These are phyloP conservation scores for Gambelia wislizenii DNA, from an alignment of 2,797 vertebrate genomes.

Conservation along the genomic window DNA sequence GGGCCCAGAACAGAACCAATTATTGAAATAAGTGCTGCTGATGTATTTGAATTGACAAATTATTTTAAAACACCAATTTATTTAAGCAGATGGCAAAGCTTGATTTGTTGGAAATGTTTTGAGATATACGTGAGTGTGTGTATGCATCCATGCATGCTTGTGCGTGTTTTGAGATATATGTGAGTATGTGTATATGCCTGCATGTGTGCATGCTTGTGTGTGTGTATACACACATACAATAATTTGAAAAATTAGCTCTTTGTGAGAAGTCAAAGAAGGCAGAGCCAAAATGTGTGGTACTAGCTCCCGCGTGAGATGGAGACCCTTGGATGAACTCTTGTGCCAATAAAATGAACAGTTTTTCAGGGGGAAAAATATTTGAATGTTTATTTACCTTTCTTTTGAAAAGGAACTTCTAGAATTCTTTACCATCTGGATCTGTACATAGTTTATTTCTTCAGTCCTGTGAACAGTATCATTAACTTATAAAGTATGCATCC, in stretches of 20 bases:
- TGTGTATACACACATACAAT: no score
- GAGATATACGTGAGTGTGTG: no score
- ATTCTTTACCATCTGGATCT: slow-evolving; percentile 79
- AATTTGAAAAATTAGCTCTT: slow-evolving; percentile 83
- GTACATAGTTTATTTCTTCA: slow-evolving; percentile 68
- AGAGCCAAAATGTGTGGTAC: slow-evolving; percentile 77
- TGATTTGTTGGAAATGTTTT: no score
- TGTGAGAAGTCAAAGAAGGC: slow-evolving; percentile 72
- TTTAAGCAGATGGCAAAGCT: no score
- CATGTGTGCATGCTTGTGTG: no score
- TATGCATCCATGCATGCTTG: no score
- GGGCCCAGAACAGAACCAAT: no score
- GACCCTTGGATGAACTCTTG: slow-evolving; percentile 83
- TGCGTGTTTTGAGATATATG: no score
- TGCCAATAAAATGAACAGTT: slow-evolving; percentile 81
- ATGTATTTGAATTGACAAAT: no score
- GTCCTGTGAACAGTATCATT: slow-evolving; percentile 60
- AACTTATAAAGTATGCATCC: slow-evolving; percentile 56
- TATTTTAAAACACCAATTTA: no score
- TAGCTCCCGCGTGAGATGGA: slow-evolving; percentile 79
- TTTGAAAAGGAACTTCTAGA: slow-evolving; percentile 70
- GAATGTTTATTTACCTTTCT: slow-evolving; percentile 78
- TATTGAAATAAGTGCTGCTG: no score
- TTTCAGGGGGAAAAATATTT: slow-evolving; percentile 75
- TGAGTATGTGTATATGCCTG: no score